phyloP scores from a whole-genome alignment of 2,888 invertebrate genomes.

The Andrena chrysosceles region DNA sequence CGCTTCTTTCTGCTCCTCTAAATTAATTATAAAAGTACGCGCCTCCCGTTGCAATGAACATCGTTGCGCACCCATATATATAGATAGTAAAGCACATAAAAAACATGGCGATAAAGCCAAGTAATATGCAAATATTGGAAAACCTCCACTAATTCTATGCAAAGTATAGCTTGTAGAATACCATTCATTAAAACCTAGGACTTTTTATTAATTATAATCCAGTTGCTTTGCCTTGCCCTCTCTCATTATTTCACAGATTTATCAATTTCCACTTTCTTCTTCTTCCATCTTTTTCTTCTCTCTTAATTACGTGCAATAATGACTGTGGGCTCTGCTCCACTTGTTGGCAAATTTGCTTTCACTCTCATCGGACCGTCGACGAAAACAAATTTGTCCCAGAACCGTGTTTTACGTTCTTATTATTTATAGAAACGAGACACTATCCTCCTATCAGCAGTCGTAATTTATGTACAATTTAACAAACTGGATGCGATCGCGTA shows the following conservation, averaged over 20 bases:
- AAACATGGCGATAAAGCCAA: slow-evolving; percentile 78
- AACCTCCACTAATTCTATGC: slow-evolving; percentile 96
- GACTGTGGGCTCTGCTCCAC: slow-evolving; percentile 42
- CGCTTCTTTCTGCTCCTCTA: neutral
- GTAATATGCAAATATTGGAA: slow-evolving; percentile 89
- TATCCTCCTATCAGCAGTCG: slow-evolving; percentile 53
- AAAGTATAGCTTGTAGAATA: slow-evolving; percentile 94
- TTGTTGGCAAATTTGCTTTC: slow-evolving; percentile 41
- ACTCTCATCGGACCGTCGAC: slow-evolving; percentile 5
- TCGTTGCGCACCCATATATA: slow-evolving; percentile 63
- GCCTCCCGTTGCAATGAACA: slow-evolving; percentile 45
- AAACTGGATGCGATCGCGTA: slow-evolving; percentile 40
- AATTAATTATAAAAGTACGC: neutral
- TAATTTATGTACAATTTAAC: slow-evolving; percentile 67
- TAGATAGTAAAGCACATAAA: slow-evolving; percentile 75
- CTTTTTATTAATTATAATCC: slow-evolving; percentile 58
- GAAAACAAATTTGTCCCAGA: slow-evolving; percentile 44
- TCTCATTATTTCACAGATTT: slow-evolving; percentile 12
- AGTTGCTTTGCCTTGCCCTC: slow-evolving; percentile 11
- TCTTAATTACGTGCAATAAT: slow-evolving; percentile 36
- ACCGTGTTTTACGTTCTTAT: slow-evolving; percentile 35
- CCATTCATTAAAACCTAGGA: slow-evolving; percentile 69
- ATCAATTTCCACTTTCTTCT: neutral
- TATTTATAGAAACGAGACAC: slow-evolving; percentile 57
- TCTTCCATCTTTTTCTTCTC: neutral